phyloP scores from a whole-genome alignment of 2,113 vertebrate genomes.

The Pedetes capensis region DNA sequence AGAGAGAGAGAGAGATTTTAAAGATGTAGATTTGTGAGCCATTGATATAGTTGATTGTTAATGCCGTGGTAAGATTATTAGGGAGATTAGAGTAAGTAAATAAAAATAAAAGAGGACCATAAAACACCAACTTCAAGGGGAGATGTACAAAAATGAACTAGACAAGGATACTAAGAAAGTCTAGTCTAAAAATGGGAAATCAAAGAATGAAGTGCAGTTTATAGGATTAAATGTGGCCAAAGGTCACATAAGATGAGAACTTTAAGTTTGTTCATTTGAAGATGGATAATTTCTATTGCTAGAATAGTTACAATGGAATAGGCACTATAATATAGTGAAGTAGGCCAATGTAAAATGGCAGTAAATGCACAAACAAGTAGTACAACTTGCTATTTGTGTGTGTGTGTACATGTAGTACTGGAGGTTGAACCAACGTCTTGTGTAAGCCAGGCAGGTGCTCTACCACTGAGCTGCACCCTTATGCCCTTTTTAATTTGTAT shows the following conservation, averaged over 20 bases:
- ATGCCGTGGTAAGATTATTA: neutral
- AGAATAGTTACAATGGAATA: neutral
- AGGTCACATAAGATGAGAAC: neutral
- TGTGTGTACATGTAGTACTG: no score
- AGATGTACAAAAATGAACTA: slow-evolving; percentile 8
- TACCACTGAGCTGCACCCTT: no score
- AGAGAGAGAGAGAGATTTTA: neutral
- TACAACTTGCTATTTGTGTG: neutral
- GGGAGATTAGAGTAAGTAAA: neutral
- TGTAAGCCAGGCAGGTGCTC: no score
- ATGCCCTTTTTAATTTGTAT: no score
- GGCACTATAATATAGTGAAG: neutral
- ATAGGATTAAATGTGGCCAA: neutral
- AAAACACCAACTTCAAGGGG: neutral
- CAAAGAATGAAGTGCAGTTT: neutral
- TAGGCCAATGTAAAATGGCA: neutral
- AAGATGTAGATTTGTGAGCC: neutral
- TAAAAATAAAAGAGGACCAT: neutral
- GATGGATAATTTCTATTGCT: neutral
- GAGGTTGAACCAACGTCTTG: no score
- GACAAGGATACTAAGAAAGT: neutral
- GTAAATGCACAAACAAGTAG: neutral
- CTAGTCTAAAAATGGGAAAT: neutral
- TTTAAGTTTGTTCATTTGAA: neutral
- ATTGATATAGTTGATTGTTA: neutral